Conservation (phyloP, 2,113 vertebrate species). For the Podarcis muralis region DNA sequence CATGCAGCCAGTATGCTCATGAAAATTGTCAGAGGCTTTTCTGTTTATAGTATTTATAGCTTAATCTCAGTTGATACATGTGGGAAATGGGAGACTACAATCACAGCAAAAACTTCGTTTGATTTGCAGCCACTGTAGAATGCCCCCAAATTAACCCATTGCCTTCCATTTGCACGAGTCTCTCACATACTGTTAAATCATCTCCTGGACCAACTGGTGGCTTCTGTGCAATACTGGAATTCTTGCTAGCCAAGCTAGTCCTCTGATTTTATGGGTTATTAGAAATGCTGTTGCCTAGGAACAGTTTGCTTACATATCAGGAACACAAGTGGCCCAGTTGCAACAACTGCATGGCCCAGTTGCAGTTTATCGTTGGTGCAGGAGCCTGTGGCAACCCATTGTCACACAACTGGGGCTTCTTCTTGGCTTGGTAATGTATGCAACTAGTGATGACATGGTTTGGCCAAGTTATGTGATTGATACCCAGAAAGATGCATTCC, state of each 20-base stretch:
- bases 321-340: background rate
- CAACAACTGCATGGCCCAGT: background rate
- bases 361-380: background rate
- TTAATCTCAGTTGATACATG: background rate
- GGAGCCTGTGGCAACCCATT: background rate
- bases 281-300: background rate
- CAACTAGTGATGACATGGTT: background rate
- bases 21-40: conserved; percentile 5
- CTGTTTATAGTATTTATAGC: background rate
- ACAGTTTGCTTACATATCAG: background rate
- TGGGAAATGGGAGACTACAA: background rate
- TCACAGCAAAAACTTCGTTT: accelerated
- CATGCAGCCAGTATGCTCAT: background rate
- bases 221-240: background rate
- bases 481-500: background rate
- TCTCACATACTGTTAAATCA: background rate
- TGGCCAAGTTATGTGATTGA: background rate
- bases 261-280: background rate
- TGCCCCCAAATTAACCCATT: background rate
- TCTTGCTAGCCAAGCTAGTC: background rate
- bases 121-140: background rate
- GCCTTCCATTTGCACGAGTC: background rate
- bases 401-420: background rate
- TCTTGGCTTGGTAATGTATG: background rate
- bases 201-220: background rate